A percentile compares a stretch with the other conserved stretches of the same genome.
Evolutionary conservation across 1,140 invertebrate species (phyloP).

Genomic region (Parasteatoda tepidariorum): DNA sequence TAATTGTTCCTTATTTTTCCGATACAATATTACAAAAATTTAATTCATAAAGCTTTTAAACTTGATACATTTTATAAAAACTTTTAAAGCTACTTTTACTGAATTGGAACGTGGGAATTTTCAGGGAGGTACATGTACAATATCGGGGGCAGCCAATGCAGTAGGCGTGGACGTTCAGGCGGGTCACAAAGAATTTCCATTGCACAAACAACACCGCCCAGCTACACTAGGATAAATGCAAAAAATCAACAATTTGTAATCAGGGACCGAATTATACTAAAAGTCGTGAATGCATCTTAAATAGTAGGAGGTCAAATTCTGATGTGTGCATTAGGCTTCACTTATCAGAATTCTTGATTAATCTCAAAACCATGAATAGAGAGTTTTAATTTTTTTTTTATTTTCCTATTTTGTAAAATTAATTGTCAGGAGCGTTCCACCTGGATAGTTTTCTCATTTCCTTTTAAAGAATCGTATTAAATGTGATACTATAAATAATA

Average conservation of each 20-base stretch:
- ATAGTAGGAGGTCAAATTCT: no score
- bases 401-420: no score
- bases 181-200: slow-evolving; percentile 57
- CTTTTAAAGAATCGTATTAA: no score
- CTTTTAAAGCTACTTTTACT: background rate
- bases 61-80: background rate
- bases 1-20: no score
- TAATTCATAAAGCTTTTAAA: background rate
- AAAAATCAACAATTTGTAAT: background rate
- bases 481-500: no score
- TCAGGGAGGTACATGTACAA: slow-evolving; percentile 48
- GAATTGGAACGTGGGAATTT: slow-evolving; percentile 51
- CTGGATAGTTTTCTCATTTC: no score
- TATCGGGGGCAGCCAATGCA: slow-evolving; percentile 37
- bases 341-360: no score
- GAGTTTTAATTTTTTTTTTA: no score
- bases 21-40: background rate
- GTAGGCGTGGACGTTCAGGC: slow-evolving; percentile 57
- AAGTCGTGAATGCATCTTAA: no score
- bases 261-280: background rate
- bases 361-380: no score
- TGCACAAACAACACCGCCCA: slow-evolving; percentile 58
- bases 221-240: slow-evolving; percentile 18
- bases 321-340: no score
- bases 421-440: no score